Base-by-base conservation (phyloP, 2,797 vertebrate genomes). In the Chrysocyon brachyurus region DNA sequence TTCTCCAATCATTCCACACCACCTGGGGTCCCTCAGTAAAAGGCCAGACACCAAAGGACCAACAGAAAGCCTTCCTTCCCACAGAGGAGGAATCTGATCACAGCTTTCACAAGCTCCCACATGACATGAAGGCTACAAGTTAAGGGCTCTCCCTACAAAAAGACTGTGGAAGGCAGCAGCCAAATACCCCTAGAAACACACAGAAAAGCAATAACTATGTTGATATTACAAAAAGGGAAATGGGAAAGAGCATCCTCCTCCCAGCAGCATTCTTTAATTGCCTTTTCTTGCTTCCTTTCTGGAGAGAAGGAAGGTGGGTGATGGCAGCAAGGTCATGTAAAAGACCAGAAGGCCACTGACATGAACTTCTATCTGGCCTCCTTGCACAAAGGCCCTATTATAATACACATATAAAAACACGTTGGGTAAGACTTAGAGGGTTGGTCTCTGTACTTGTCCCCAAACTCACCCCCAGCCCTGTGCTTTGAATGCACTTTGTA, bases 401-500 rank as follows among this genome's bases (percentile, higher is more conserved):
- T 66, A 79, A 96, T 40, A 90, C 31, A 92, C 94, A 95, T 78
- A 97, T 92, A 97, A 97, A 98, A 96, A 86, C 73, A 79, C 57
- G 75, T 2, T 2, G 3, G 95, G 94, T 81, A 98, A 96, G 52
- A 87, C 95, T 95, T 1, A 0, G 64, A 95, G 90, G 78, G 75
- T 46, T 98, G 96, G 61, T 83, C 63, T 33, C 59, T 2, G 0
- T 15, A 77, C 46, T 77, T 15, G 15, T 19, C 75, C 26, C 15
- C 56, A 90, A 94, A 95, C 83, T 96, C 89, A 4, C 54, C 97
- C 85, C 83, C 94, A 97, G 0, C 61, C 96, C 95, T 57, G 96
- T 73, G 90, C 96, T 98, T 97, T 97, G 98, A 98, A 97, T 92
- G 88, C 97, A 95, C 97, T 97, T 98, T 97, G 94, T 96, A 96